Evolutionary conservation across 92 coral and sea anemone species (phyloP), one percentile per base, ranked within the genome.

Genomic region (Muricea muricata): DNA sequence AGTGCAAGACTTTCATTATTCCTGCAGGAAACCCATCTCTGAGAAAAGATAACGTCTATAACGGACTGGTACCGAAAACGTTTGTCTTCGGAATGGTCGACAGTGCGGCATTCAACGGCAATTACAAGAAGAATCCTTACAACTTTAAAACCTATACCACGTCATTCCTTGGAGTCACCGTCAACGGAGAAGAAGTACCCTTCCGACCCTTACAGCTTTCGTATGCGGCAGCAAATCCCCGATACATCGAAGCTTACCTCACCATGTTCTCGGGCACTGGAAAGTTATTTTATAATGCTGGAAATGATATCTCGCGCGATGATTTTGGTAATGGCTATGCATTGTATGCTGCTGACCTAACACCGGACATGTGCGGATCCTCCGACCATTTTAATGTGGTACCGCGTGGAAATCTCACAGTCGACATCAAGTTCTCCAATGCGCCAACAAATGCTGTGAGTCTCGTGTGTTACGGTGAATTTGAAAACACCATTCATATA

Each of bases 41-140:
- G 26, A 60, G 65, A 7, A 87, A 87, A 26, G 92, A 84, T 33
- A 80, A 88, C 45, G 37, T 87, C n/a, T 88, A 83, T 56, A 23
- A 48, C 17, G 85, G 88, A 23, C 77, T 84, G 9, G 46, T 85
- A 28, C 87, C 92, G 13, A 89, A 78, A 63, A 76, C 82, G 33
- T 23, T 89, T 32, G 80, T 89, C 45, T 29, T 84, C 17, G 86
- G 80, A 24, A 29, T 89, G 32, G 92, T 84, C 14, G 92, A 89
- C 40, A 79, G 60, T 26, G 75, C 48, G 9, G 89, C 92, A 5
- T 84, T 69, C 35, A 88, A 84, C 65, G 91, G 91, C 1, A 71
- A 71, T 0, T 87, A 57, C 48, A 45, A 52, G 23, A 73, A 67
- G 60, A 87, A 82, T 55, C 91, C 91, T 0, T 87, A 55, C 41